phyloP scores from a whole-genome alignment of 2,888 invertebrate genomes.

The Lithophane semibrunnea region DNA sequence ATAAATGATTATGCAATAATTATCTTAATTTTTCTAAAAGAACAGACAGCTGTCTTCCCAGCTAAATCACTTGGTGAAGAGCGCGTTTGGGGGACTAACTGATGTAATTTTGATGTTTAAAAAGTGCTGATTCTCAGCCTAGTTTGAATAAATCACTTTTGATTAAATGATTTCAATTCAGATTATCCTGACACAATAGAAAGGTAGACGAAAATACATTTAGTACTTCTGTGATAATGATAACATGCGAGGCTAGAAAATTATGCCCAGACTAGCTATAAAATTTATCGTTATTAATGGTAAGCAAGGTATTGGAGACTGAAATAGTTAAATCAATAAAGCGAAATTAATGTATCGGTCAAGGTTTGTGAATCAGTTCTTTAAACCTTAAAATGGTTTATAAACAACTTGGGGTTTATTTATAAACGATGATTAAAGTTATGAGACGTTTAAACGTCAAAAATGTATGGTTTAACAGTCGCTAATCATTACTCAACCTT shows the following conservation, averaged over 20 bases:
- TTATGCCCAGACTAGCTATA: constrained; percentile 25
- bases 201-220: constrained; percentile 4
- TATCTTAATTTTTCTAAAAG: neutral
- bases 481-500: no score
- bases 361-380: constrained; percentile 30
- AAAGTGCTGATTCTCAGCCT: neutral
- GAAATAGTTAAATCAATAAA: constrained; percentile 41
- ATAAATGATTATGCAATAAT: neutral
- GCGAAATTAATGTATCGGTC: constrained; percentile 33
- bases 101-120: neutral
- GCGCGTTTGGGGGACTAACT: neutral
- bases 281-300: constrained; percentile 26
- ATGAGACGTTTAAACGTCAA: no score
- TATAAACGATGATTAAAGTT: no score
- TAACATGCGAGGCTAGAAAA: constrained; percentile 8
- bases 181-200: neutral
- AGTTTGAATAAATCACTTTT: neutral
- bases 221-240: neutral
- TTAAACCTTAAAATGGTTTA: constrained; percentile 22
- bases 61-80: neutral
- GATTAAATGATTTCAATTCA: neutral
- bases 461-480: no score
- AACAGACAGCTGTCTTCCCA: neutral
- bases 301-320: constrained; percentile 13
- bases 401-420: neutral